phyloP scores from a whole-genome alignment of 2,113 vertebrate genomes.

The Prietella phreatophila region DNA sequence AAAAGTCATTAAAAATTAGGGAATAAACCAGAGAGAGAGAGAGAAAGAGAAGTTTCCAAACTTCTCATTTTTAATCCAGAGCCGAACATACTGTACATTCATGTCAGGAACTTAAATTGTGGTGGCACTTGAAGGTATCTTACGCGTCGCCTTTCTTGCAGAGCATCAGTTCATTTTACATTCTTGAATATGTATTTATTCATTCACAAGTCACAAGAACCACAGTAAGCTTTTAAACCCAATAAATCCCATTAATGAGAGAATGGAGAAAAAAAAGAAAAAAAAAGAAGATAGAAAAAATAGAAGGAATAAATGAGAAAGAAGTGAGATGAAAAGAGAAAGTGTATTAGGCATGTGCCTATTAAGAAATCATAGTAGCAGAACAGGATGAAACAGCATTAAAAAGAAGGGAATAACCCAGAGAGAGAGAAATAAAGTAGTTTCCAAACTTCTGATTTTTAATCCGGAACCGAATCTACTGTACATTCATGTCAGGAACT shows the following conservation, averaged over 20 bases:
- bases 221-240: not conserved
- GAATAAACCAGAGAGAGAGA: not conserved
- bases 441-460: not conserved
- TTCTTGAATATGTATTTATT: not conserved
- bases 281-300: not conserved
- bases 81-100: not conserved
- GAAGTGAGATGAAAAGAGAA: not conserved
- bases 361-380: not conserved
- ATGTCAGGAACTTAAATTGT: not conserved
- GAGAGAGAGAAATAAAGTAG: not conserved
- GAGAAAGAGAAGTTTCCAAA: not conserved
- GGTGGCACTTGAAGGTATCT: not conserved
- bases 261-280: not conserved
- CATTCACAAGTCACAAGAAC: not conserved
- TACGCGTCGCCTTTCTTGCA: not conserved
- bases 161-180: not conserved
- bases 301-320: not conserved
- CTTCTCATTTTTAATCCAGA: not conserved
- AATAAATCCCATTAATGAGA: too few species aligned
- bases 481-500: not conserved
- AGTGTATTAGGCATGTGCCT: not conserved
- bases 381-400: not conserved
- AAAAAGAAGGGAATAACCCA: not conserved
- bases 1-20: not conserved
- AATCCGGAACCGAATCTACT: not conserved